phyloP scores from a whole-genome alignment of 92 coral and sea anemone species.

The Epizoanthus rinbou region DNA sequence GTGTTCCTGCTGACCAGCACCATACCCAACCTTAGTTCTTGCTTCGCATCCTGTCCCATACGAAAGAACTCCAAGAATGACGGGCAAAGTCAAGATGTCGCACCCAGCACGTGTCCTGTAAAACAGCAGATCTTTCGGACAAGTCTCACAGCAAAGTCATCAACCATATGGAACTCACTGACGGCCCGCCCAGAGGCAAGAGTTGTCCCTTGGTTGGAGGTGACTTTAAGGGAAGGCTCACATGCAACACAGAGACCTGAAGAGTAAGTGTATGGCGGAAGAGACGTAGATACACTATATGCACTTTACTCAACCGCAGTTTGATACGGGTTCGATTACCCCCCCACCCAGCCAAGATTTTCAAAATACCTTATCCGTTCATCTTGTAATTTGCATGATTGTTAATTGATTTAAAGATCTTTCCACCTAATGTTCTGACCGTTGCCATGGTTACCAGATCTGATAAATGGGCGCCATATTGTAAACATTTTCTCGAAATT shows the following conservation, averaged over 20 bases:
- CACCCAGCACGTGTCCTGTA: neutral
- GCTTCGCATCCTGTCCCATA: constrained; percentile 1
- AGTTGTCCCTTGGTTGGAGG: constrained; percentile 14
- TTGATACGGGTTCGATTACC: too few relatives aligned
- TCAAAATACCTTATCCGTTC: too few relatives aligned
- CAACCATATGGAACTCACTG: neutral
- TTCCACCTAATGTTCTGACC: too few relatives aligned
- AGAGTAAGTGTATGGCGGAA: neutral
- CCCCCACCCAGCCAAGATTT: too few relatives aligned
- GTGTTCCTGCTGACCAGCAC: constrained; percentile 12
- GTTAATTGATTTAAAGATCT: too few relatives aligned
- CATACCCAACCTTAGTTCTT: neutral
- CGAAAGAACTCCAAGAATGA: neutral
- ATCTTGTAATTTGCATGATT: too few relatives aligned
- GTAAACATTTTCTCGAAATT: too few relatives aligned
- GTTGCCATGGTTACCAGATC: too few relatives aligned
- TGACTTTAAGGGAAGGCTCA: neutral
- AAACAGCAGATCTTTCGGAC: constrained; percentile 13
- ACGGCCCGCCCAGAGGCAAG: neutral
- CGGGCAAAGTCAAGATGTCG: neutral
- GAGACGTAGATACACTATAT: too few relatives aligned
- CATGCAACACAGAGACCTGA: neutral
- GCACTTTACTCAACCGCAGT: too few relatives aligned
- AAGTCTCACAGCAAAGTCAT: neutral
- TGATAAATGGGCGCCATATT: too few relatives aligned